Evolutionary conservation across 1,140 invertebrate genomes (phyloP), one percentile per base, ranked within the genome.

Genomic region (Micrasema longulum): DNA sequence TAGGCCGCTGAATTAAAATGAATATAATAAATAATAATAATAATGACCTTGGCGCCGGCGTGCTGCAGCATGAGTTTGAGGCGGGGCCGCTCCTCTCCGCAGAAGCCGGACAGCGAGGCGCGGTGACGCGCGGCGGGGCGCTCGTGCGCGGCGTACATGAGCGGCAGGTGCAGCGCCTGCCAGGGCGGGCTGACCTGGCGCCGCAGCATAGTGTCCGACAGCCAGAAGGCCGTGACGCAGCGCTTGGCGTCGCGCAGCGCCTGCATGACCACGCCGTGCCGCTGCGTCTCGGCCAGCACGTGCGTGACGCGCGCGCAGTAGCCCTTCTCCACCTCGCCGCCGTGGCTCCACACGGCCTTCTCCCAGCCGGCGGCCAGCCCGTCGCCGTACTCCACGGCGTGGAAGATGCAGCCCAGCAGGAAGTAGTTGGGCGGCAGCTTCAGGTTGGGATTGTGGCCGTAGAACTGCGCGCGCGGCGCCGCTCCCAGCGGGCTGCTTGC

Each of bases 181-280:
- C 93, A 98, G 0, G 97, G 97, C 1, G 95, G 95, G 65, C 91
- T 78, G 77, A 97, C 90, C 79, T 94, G 93, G 76, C 95, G 92
- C 62, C 92, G 91, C 1, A 89, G 79, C 66, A 97, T 89, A 23
- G 95, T 91, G 81, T 98, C 97, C 70, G 93, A 96, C 11, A 99
- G 83, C 97, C 97, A 99, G 83, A 94, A 94, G 9, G 95, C 91
- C 5, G 95, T 97, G 4, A 99, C 94, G 78, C 96, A 94, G 20
- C 96, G 89, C 81, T 88, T 88, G 7, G 85, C 83, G 81, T 95
- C 93, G 22, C 91, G 86, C 11, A 94, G 79, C 0, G 92, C 93
- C 81, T 95, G 92, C 85, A 95, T 93, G 12, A 96, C 95, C 18
- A 94, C 89, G 31, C 94, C 93, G 79, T 95, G 93, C 35, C 92